These are phyloP conservation scores for Bucco capensis DNA, from an alignment of 2,113 vertebrate genomes.

Conservation along the genomic window DNA sequence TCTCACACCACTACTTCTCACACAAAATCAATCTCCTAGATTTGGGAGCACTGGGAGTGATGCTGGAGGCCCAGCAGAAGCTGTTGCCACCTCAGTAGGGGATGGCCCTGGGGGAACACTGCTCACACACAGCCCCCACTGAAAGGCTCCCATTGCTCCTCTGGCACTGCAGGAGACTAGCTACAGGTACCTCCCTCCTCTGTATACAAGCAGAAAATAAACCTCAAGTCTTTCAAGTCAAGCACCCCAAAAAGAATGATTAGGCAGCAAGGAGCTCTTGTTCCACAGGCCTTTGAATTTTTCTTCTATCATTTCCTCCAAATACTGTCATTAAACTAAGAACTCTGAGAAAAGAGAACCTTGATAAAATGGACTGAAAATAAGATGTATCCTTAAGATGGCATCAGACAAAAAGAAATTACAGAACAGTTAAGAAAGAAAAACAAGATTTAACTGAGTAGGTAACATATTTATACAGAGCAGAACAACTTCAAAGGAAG, in stretches of 20 bases:
- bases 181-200: neutral
- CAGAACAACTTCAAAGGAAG: neutral
- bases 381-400: neutral
- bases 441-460: neutral
- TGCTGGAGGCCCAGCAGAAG: neutral
- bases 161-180: neutral
- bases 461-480: neutral
- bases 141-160: neutral
- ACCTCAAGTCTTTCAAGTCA: slow-evolving; percentile 6
- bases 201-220: neutral
- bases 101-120: neutral
- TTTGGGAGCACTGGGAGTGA: neutral
- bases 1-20: neutral
- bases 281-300: neutral
- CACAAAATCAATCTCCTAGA: neutral
- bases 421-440: neutral
- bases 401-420: slow-evolving; percentile 27
- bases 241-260: neutral
- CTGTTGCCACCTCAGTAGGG: neutral
- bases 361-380: neutral
- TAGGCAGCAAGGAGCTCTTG: neutral
- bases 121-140: fast-evolving
- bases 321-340: neutral
- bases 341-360: neutral
- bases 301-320: neutral